Conservation (phyloP, 1,140 invertebrate genomes). For the Lethrus apterus region DNA sequence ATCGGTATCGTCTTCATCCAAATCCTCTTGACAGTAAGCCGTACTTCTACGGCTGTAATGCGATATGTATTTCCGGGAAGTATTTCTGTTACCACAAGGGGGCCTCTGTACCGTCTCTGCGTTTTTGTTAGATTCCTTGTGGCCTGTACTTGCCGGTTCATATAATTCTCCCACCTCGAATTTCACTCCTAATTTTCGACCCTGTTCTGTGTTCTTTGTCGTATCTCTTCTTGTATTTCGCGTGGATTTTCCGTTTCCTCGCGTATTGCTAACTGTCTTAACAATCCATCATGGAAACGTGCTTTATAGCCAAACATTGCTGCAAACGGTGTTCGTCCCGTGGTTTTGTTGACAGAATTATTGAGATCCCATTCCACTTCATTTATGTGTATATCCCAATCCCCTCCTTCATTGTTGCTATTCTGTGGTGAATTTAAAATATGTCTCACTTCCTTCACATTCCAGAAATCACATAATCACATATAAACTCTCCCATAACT, state of each 20-base stretch:
- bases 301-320: too few relatives aligned
- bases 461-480: slow-evolving; percentile 1
- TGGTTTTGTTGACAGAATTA: background rate
- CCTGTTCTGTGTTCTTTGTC: too few relatives aligned
- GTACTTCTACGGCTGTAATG: background rate
- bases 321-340: background rate
- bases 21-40: background rate
- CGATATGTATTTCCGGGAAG: slow-evolving; percentile 3
- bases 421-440: background rate
- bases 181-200: slow-evolving; percentile 5
- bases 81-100: background rate
- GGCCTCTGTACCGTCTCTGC: background rate
- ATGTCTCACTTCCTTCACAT: background rate
- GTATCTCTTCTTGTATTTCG: too few relatives aligned
- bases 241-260: too few relatives aligned
- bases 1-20: too few relatives aligned
- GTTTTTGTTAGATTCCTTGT: slow-evolving; percentile 3
- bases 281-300: background rate
- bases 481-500: slow-evolving; percentile 2
- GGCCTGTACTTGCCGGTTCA: background rate
- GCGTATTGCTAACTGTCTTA: background rate
- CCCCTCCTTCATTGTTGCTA: too few relatives aligned
- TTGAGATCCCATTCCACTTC: background rate
- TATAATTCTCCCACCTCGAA: slow-evolving; percentile 2
- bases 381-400: background rate